Conservation (phyloP, 2,113 vertebrate species). For the Alethe castanea region DNA sequence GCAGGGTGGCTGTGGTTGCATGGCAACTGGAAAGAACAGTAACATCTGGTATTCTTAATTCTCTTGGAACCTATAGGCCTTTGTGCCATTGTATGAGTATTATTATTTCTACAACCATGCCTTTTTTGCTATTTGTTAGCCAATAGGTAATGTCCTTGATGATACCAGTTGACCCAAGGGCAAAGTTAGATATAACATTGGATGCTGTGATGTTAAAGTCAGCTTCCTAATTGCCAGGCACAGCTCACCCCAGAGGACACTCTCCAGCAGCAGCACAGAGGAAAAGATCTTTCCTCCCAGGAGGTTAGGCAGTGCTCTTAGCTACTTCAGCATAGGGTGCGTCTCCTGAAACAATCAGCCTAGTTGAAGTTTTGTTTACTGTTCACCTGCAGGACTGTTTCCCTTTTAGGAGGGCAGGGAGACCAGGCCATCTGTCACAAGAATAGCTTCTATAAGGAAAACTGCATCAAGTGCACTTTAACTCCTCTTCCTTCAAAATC, state of each 20-base stretch:
- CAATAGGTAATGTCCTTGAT: neutral
- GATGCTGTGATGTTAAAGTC: neutral
- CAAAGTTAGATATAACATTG: neutral
- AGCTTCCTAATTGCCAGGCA: neutral
- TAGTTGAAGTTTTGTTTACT: neutral
- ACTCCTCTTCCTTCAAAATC: neutral
- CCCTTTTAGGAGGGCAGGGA: neutral
- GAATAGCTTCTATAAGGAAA: neutral
- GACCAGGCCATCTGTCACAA: neutral
- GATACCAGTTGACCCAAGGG: neutral
- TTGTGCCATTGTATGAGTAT: neutral
- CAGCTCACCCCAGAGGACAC: neutral
- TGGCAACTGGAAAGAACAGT: slow-evolving; percentile 47
- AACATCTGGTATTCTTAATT: slow-evolving; percentile 41
- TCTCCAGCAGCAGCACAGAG: neutral
- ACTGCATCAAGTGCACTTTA: neutral
- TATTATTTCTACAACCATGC: neutral
- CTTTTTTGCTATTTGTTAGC: neutral
- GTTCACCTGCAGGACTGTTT: neutral
- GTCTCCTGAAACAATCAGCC: neutral
- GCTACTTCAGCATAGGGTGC: neutral
- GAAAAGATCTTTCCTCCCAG: neutral
- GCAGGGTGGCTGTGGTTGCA: slow-evolving; percentile 41
- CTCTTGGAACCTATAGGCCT: neutral
- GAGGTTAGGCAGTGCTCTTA: neutral